These are phyloP conservation scores for Brachymystax lenok DNA, from an alignment of 2,797 vertebrate species.

Conservation along the genomic window DNA sequence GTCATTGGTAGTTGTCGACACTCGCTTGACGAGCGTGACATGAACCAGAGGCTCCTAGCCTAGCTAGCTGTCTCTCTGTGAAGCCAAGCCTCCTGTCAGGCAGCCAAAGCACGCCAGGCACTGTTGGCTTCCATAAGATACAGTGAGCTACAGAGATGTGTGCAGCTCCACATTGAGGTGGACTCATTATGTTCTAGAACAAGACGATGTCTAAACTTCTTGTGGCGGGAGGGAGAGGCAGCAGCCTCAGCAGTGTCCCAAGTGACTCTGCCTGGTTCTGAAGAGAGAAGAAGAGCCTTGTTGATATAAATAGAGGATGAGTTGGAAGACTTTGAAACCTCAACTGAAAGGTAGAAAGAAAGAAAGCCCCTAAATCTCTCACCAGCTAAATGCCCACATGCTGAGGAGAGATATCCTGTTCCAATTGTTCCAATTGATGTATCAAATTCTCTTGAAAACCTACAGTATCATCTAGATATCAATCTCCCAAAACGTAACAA, in stretches of 20 bases:
- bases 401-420: constrained; percentile 36
- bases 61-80: not conserved
- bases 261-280: not conserved
- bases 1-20: not conserved
- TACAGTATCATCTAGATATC: not conserved
- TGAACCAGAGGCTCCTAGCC: not conserved
- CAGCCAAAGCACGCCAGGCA: constrained; percentile 15
- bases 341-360: constrained; percentile 34
- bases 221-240: constrained; percentile 47
- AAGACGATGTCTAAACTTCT: constrained; percentile 39
- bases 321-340: constrained; percentile 29
- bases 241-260: constrained; percentile 22
- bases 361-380: constrained; percentile 37
- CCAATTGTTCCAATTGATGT: constrained; percentile 29
- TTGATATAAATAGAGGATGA: constrained; percentile 39
- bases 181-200: constrained; percentile 28
- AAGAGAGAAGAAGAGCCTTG: constrained; percentile 19
- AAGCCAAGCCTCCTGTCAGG: constrained; percentile 9
- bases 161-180: constrained; percentile 29
- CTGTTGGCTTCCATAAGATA: constrained; percentile 29
- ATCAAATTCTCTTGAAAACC: constrained; percentile 5
- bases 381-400: constrained; percentile 29
- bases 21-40: not conserved
- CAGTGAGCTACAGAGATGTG: constrained; percentile 1
- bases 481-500: not conserved